These are phyloP conservation scores for Branchipolynoe longqiensis DNA, from an alignment of 2,888 invertebrate genomes.

Conservation along the genomic window DNA sequence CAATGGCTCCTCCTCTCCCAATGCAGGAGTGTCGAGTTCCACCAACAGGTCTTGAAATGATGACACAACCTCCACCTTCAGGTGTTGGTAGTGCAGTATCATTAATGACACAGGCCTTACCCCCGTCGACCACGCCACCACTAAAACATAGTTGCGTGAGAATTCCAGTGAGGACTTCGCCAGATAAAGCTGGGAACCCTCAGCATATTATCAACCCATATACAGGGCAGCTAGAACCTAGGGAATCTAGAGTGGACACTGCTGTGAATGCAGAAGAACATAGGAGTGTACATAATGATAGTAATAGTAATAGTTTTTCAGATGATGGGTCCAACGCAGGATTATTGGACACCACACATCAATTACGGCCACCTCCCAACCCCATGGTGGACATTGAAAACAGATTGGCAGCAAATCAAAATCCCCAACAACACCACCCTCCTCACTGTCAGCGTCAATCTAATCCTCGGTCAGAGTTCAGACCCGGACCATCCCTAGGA, in stretches of 20 bases:
- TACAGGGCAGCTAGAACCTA: conserved; percentile 65
- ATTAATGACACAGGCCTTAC: not conserved
- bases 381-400: conserved; percentile 61
- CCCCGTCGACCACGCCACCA: conserved; percentile 18
- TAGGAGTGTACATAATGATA: conserved; percentile 58
- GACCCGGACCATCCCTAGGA: conserved; percentile 19
- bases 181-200: conserved; percentile 51
- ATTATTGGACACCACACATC: conserved; percentile 52
- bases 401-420: conserved; percentile 57
- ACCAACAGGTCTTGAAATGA: conserved; percentile 35
- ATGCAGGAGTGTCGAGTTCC: conserved; percentile 48
- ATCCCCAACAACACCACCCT: conserved; percentile 37
- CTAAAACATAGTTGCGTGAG: not conserved
- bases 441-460: conserved; percentile 7
- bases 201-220: conserved; percentile 66
- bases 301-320: conserved; percentile 43
- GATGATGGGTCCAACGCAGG: conserved; percentile 48
- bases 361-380: conserved; percentile 61
- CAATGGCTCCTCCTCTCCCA: not conserved
- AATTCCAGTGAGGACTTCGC: conserved; percentile 49
- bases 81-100: not conserved
- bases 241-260: conserved; percentile 57
- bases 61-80: conserved; percentile 39
- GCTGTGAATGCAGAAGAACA: conserved; percentile 39
- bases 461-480: conserved; percentile 30